Conservation (phyloP, 1,140 invertebrate genomes). For the Homarus americanus region DNA sequence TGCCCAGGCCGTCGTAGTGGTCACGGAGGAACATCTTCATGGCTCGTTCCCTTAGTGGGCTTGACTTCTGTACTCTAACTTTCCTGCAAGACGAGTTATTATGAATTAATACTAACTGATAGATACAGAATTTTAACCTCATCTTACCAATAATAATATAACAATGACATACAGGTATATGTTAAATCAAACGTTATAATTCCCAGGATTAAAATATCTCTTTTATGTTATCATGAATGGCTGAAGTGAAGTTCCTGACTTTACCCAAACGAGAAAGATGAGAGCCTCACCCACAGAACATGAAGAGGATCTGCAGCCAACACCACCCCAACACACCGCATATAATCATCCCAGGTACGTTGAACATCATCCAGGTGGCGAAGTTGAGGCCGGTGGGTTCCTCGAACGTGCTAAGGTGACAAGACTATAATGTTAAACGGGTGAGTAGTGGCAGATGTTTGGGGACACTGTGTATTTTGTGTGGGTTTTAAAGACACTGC, state of each 20-base stretch:
- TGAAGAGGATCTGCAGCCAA: conserved; percentile 83
- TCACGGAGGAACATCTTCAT: conserved; percentile 81
- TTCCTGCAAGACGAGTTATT: neutral
- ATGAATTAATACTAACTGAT: no score
- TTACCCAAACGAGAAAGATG: no score
- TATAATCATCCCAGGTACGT: conserved; percentile 83
- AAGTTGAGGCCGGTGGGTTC: conserved; percentile 77
- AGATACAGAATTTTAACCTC: no score
- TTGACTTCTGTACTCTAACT: neutral
- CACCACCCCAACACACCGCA: conserved; percentile 86
- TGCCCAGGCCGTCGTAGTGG: conserved; percentile 88
- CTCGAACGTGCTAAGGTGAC: conserved; percentile 11
- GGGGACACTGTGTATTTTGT: no score
- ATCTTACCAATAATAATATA: no score
- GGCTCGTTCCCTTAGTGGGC: neutral
- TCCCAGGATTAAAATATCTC: no score
- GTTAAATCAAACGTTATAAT: no score
- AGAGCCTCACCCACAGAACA: conserved; percentile 80
- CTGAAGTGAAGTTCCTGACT: no score
- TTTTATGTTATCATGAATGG: no score
- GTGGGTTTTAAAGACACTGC: neutral
- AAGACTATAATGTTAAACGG: neutral
- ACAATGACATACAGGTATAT: no score
- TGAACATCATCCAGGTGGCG: conserved; percentile 79
- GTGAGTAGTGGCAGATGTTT: neutral